Conservation (phyloP, 2,797 vertebrate species). For the Anguilla megastoma region DNA sequence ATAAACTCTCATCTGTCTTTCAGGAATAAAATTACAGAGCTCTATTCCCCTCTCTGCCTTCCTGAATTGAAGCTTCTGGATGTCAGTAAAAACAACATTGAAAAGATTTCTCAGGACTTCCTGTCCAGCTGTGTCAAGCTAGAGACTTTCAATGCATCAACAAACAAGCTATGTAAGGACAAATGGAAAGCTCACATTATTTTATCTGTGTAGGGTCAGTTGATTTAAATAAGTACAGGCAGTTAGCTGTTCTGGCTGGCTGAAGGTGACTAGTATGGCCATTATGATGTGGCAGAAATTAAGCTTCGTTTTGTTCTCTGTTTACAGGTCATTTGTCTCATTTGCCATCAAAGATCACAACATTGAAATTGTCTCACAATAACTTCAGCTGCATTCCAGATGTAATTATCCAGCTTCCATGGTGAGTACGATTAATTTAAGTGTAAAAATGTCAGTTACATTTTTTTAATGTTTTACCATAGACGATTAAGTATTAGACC, state of each 20-base stretch:
- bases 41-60: slow-evolving; percentile 69
- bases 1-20: slow-evolving; percentile 35
- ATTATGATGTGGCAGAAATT: background rate
- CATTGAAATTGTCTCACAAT: slow-evolving; percentile 87
- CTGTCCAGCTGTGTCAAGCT: slow-evolving; percentile 81
- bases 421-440: slow-evolving; percentile 73
- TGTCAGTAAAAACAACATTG: slow-evolving; percentile 86
- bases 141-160: slow-evolving; percentile 82
- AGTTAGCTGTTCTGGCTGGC: background rate
- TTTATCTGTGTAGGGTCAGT: background rate
- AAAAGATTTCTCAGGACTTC: slow-evolving; percentile 71
- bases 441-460: background rate
- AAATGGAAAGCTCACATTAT: background rate
- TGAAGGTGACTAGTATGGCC: background rate
- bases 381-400: slow-evolving; percentile 77
- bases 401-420: slow-evolving; percentile 78
- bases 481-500: too few species aligned
- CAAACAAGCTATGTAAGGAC: slow-evolving; percentile 84
- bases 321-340: slow-evolving; percentile 73
- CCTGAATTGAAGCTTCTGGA: slow-evolving; percentile 85
- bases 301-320: slow-evolving; percentile 20
- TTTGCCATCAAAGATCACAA: slow-evolving; percentile 82
- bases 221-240: background rate
- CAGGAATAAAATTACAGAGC: slow-evolving; percentile 80
- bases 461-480: background rate